Percentiles rank a stretch among this genome's conserved stretches.
Evolutionary conservation across 2,113 vertebrate species (phyloP).

Genomic region (Anser brachyrhynchus): DNA sequence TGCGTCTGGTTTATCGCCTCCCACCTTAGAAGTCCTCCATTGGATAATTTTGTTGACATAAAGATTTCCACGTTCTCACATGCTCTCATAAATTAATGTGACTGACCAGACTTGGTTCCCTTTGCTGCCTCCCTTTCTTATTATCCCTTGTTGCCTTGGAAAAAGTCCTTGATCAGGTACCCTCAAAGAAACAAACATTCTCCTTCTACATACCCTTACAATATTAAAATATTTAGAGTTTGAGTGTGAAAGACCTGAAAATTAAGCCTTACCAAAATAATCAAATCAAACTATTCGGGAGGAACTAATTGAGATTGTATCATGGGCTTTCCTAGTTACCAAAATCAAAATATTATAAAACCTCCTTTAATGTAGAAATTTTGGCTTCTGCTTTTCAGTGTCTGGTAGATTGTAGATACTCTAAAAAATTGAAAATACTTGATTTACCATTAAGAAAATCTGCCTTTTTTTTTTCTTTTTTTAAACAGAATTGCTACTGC

Average conservation of each 20-base stretch:
- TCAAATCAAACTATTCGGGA: background rate
- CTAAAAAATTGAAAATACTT: background rate
- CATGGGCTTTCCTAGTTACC: background rate
- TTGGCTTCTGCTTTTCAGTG: background rate
- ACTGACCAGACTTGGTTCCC: too few species aligned
- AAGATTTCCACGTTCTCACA: too few species aligned
- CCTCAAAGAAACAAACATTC: too few species aligned
- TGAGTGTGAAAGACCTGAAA: background rate
- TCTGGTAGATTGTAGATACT: background rate
- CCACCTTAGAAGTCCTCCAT: too few species aligned
- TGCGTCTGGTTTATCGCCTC: background rate
- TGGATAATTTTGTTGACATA: too few species aligned
- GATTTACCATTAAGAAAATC: background rate
- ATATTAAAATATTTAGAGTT: background rate
- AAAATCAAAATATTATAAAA: background rate
- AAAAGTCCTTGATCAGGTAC: too few species aligned
- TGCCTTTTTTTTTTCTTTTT: background rate
- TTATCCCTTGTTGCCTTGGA: too few species aligned
- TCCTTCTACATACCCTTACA: background rate
- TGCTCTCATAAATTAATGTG: too few species aligned
- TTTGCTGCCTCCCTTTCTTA: too few species aligned
- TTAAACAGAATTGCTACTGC: accelerated
- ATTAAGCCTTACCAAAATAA: background rate
- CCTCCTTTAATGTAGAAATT: background rate
- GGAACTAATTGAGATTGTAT: background rate